Evolutionary conservation across 2,797 vertebrate species (phyloP), one percentile per base, ranked within the genome.

Genomic region (Rhinoraja longicauda): DNA sequence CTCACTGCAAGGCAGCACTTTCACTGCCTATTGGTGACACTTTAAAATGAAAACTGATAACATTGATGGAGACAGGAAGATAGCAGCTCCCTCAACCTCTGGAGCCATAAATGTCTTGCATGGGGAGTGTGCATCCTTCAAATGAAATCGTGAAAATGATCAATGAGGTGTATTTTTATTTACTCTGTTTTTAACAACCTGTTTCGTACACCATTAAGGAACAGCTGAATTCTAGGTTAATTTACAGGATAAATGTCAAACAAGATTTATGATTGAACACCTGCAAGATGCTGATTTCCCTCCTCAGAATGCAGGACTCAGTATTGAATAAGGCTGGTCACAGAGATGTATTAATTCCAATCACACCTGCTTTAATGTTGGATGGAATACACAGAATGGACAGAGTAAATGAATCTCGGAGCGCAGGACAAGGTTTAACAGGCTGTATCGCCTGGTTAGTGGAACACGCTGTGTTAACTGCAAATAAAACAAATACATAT

Each of bases 41-140:
- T 73, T 73, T 91, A 73, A 73, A 91, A 91, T 91, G 90, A 91
- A 73, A 91, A 91, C 70, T 91, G 90, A 91, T 91, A 91, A 17
- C 90, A 36, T 91, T 73, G 67, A 53, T 73, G 91, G 53, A 91
- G 70, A 91, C 70, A 73, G 90, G 70, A 91, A 91, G 73, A 91
- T 73, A 73, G 73, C 90, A 73, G 39, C 36, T 73, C 64, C 26
- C 39, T 73, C 73, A 45, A 73, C 67, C 45, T 73, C 90, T 73
- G 70, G 39, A 91, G 45, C 67, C 4, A 73, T 91, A 73, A 91
- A 29, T 45, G 90, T 73, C 9, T 9, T 29, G 67, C 91, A 91
- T 73, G 26, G 70, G 53, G 67, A 73, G 84, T 67, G 67, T 73
- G 39, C 53, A 73, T 91, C 72, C 70, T 73, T 73, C 70, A 73